A percentile compares a stretch with the other conserved stretches of the same genome.
These are phyloP conservation scores for Centropus unirufus DNA, from an alignment of 2,113 vertebrate genomes.

Conservation along the genomic window DNA sequence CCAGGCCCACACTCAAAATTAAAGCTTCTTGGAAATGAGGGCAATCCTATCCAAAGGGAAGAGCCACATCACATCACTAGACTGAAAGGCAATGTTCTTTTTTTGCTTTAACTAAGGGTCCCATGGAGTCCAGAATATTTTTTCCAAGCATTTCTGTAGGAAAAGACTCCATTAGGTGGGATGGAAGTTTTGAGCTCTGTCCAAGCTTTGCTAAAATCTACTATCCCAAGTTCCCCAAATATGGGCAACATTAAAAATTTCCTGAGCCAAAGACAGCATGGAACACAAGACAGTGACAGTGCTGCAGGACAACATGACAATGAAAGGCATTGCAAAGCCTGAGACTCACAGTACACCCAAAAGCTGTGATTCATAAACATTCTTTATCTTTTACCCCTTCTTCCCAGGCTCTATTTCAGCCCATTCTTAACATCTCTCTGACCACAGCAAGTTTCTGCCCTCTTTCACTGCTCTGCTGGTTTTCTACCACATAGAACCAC, in stretches of 20 bases:
- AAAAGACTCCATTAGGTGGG: background rate
- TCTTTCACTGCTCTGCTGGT: background rate
- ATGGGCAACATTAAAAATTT: background rate
- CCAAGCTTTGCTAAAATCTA: background rate
- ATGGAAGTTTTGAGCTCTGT: background rate
- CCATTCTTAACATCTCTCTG: background rate
- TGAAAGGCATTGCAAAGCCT: background rate
- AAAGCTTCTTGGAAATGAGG: background rate
- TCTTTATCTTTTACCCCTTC: background rate
- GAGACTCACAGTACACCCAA: background rate
- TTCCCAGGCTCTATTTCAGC: background rate
- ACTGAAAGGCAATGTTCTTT: background rate
- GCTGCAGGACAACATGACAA: background rate
- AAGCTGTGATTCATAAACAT: background rate
- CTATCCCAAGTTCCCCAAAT: background rate
- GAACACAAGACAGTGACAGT: background rate
- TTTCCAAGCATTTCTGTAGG: background rate
- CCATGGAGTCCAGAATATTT: background rate
- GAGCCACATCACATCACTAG: background rate
- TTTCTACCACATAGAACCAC: background rate
- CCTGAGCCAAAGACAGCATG: constrained; percentile 28
- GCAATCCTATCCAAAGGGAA: background rate
- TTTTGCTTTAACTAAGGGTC: background rate
- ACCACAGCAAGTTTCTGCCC: background rate
- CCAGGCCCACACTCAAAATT: background rate